A percentile compares a stretch with the other conserved stretches of the same genome.
phyloP scores from a whole-genome alignment of 1,140 invertebrate species.

The Philopotamus ludificatus region DNA sequence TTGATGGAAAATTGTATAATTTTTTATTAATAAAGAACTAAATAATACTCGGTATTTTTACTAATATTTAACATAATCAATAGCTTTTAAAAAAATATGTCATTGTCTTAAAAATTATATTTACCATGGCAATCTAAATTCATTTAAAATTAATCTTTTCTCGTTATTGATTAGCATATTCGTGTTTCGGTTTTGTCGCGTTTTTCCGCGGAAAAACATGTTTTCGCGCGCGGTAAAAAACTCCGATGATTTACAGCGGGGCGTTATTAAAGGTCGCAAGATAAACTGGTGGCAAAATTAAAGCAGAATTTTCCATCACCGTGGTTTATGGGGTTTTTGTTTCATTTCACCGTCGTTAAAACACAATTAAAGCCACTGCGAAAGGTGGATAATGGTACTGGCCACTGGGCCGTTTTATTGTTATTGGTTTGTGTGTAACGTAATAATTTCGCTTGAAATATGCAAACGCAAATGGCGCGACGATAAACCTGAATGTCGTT shows the following conservation, averaged over 20 bases:
- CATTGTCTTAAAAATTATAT: too few species aligned
- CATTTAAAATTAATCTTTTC: too few species aligned
- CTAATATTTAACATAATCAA: too few species aligned
- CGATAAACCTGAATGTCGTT: not conserved
- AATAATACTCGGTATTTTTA: too few species aligned
- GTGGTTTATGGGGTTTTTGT: constrained; percentile 31
- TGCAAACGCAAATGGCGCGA: not conserved
- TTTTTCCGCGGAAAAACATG: not conserved
- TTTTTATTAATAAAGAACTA: too few species aligned
- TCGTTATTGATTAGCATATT: too few species aligned
- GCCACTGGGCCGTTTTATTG: constrained; percentile 9
- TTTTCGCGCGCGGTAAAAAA: constrained; percentile 8
- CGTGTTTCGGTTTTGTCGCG: not conserved
- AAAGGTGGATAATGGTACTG: constrained; percentile 19
- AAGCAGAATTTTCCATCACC: constrained; percentile 24
- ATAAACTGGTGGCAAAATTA: constrained; percentile 31
- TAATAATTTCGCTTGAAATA: constrained; percentile 1
- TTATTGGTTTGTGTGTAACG: constrained; percentile 12
- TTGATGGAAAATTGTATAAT: too few species aligned
- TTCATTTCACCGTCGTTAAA: constrained; percentile 35
- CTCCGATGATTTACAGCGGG: constrained; percentile 27
- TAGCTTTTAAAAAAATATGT: too few species aligned
- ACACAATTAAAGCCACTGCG: constrained; percentile 26
- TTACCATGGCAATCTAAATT: too few species aligned
- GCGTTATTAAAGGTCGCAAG: constrained; percentile 33